Conservation (phyloP, 2,113 vertebrate species). For the Brachirus orientalis region DNA sequence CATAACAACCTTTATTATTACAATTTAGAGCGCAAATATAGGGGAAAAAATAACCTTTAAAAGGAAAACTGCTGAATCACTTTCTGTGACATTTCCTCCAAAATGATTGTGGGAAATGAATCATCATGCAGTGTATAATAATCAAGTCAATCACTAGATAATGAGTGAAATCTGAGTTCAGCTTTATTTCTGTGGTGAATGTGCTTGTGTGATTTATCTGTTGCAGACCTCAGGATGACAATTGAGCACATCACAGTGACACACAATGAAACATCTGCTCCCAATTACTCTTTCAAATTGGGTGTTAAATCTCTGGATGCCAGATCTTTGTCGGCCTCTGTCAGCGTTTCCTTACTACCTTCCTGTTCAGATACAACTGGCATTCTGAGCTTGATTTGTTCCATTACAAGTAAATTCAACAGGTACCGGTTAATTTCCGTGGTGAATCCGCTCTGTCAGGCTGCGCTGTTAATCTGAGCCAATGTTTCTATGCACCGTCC, state of each 20-base stretch:
- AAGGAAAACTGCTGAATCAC: no score
- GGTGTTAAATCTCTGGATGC: conserved; percentile 13
- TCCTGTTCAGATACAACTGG: conserved; percentile 9
- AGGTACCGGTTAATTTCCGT: not conserved
- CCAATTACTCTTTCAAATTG: conserved; percentile 13
- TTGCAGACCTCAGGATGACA: conserved; percentile 5
- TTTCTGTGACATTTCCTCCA: not conserved
- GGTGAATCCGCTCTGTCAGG: not conserved
- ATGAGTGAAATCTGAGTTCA: not conserved
- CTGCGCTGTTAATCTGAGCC: conserved; percentile 24
- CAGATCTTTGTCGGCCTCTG: not conserved
- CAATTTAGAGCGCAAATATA: no score
- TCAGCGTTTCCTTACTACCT: not conserved
- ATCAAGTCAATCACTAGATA: not conserved
- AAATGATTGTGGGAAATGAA: not conserved
- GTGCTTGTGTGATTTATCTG: not conserved
- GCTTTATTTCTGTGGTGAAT: not conserved
- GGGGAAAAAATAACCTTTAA: no score
- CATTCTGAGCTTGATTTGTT: not conserved
- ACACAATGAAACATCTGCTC: conserved; percentile 26
- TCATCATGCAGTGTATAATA: not conserved
- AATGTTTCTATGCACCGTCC: conserved; percentile 24
- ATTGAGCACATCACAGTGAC: conserved; percentile 9
- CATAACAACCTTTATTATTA: no score
- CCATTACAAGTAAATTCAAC: not conserved